phyloP scores from a whole-genome alignment of 2,797 vertebrate species.

The Oreonectes daqikongensis region DNA sequence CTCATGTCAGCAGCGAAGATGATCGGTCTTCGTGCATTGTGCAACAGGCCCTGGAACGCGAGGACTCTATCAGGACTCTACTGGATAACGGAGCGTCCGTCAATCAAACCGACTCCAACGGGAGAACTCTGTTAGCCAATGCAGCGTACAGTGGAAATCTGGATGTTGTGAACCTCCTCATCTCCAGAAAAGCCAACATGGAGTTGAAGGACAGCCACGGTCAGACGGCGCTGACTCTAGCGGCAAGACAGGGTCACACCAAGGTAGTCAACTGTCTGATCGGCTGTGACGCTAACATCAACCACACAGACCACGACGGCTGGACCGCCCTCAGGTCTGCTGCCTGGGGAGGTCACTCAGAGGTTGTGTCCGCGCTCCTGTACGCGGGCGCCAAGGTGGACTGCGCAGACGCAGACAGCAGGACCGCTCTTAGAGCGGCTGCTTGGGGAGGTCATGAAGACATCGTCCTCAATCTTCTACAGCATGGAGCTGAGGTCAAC shows the following conservation, averaged over 20 bases:
- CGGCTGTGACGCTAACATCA: conserved; percentile 91
- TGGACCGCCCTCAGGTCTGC: conserved; percentile 96
- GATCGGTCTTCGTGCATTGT: conserved; percentile 91
- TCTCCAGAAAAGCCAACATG: conserved; percentile 90
- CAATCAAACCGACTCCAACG: conserved; percentile 92
- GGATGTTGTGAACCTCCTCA: conserved; percentile 92
- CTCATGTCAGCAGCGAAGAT: conserved; percentile 92
- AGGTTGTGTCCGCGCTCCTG: conserved; percentile 96
- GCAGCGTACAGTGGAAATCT: conserved; percentile 95
- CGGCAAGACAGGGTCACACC: conserved; percentile 95
- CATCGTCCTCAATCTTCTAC: conserved; percentile 94
- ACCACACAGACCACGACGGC: conserved; percentile 95
- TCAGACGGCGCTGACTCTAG: conserved; percentile 93
- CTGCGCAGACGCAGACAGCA: conserved; percentile 92
- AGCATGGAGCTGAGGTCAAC: conserved; percentile 95
- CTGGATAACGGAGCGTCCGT: conserved; percentile 93
- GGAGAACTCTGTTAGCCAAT: conserved; percentile 90
- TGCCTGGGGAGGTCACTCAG: conserved; percentile 96
- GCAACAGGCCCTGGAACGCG: conserved; percentile 92
- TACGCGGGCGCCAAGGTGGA: conserved; percentile 96
- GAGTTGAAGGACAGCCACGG: conserved; percentile 92
- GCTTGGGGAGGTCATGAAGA: conserved; percentile 99
- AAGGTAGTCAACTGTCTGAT: conserved; percentile 97
- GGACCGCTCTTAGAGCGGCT: conserved; percentile 92
- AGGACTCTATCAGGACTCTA: conserved; percentile 93